These are phyloP conservation scores for Melanotaenia maccullochi DNA, from an alignment of 2,797 vertebrate genomes.

Conservation along the genomic window DNA sequence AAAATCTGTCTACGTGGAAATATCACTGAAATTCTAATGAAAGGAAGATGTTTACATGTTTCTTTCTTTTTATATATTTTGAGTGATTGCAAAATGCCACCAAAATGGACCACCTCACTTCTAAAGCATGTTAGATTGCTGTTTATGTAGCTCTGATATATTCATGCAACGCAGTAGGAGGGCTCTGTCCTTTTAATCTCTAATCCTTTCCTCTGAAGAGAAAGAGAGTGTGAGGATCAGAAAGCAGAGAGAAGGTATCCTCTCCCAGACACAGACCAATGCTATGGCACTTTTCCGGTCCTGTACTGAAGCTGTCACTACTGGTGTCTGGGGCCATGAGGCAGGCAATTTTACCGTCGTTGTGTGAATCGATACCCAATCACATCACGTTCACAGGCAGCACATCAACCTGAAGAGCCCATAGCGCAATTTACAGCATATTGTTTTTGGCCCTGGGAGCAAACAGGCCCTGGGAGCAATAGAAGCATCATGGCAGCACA, in stretches of 20 bases:
- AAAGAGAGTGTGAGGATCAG: constrained; percentile 60
- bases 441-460: constrained; percentile 85
- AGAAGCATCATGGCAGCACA: constrained; percentile 75
- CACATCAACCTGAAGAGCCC: constrained; percentile 81
- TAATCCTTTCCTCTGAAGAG: constrained; percentile 55
- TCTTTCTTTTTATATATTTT: constrained; percentile 49
- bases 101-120: constrained; percentile 59
- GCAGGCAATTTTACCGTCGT: constrained; percentile 86
- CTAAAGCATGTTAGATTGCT: constrained; percentile 55
- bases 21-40: constrained; percentile 74
- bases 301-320: constrained; percentile 85
- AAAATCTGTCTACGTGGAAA: constrained; percentile 74
- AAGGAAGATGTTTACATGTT: constrained; percentile 74
- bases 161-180: constrained; percentile 48
- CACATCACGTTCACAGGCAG: constrained; percentile 83
- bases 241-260: constrained; percentile 68
- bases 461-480: constrained; percentile 78
- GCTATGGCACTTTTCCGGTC: constrained; percentile 71
- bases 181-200: constrained; percentile 59
- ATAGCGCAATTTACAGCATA: constrained; percentile 83
- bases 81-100: constrained; percentile 62
- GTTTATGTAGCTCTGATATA: constrained; percentile 52
- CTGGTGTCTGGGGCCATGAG: constrained; percentile 84
- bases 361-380: constrained; percentile 89
- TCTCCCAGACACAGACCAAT: constrained; percentile 49